Evolutionary conservation across 2,888 invertebrate species (phyloP), one percentile per base, ranked within the genome.

Genomic region (Lasioglossum malachurum): DNA sequence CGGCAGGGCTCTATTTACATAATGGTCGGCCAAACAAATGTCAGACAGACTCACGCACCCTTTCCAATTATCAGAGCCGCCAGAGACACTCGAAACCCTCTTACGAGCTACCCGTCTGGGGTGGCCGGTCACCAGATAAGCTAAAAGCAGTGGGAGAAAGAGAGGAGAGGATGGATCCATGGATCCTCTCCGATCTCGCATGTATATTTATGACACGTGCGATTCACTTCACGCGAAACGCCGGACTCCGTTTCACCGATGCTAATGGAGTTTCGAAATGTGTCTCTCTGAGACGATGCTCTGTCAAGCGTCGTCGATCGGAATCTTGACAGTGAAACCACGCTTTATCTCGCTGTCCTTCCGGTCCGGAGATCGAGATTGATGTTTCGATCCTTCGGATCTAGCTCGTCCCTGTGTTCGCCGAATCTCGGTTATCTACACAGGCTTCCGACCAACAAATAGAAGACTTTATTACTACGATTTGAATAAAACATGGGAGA

Each of bases 61-160:
- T 92, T 91, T 91, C 91, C 89, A 93, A 93, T 93, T 93, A 93
- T 93, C 93, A 85, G 88, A 87, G 83, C 87, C 87, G 90, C 79
- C 78, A 77, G 71, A 80, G 83, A 87, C 81, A 82, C 80, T 89
- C 79, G 83, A 84, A 86, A 88, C 81, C 82, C 86, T 90, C 81
- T 90, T 78, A 85, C 85, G 80, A 78, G 76, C 75, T 72, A 81
- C 60, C 81, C 83, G 57, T 57, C 78, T 71, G 85, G 88, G 84
- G 84, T 87, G 77, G 80, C 82, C 88, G 38, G n/a, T 76, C 71
- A 57, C 16, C 41, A 84, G 89, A 91, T 91, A 91, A 91, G 91
- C 85, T 90, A 90, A 90, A 87, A 91, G 89, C 88, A 71, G 8
- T 31, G 64, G 7, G 31, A 64, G 64, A 16, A 31, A 31, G 64